These are phyloP conservation scores for Haliaeetus leucogaster DNA, from an alignment of 2,113 vertebrate species.

Conservation along the genomic window DNA sequence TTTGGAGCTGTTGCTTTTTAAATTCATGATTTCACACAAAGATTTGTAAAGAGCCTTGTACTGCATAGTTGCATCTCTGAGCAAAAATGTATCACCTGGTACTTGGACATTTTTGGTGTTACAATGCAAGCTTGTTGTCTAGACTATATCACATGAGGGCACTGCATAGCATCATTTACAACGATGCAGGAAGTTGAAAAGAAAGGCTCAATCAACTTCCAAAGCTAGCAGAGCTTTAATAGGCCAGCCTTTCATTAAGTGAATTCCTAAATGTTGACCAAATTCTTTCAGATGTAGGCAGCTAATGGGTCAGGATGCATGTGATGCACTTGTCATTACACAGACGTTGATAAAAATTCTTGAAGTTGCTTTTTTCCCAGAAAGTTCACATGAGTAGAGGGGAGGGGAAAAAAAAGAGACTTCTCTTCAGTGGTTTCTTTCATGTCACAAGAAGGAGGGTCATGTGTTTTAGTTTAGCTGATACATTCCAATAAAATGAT, in stretches of 20 bases:
- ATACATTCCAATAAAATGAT: conserved; percentile 86
- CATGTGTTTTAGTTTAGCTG: conserved; percentile 80
- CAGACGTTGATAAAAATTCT: conserved; percentile 67
- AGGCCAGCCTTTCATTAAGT: conserved; percentile 76
- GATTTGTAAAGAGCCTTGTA: neutral
- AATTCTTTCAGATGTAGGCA: conserved; percentile 65
- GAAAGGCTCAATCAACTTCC: conserved; percentile 58
- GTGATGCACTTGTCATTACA: conserved; percentile 70
- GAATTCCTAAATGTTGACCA: conserved; percentile 80
- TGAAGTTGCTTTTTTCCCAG: conserved; percentile 58
- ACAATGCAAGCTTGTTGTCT: conserved; percentile 61
- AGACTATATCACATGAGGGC: conserved; percentile 60
- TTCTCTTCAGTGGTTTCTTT: conserved; percentile 74
- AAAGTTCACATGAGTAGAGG: conserved; percentile 56
- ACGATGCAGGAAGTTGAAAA: conserved; percentile 69
- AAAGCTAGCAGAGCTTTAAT: conserved; percentile 69
- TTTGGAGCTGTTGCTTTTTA: neutral
- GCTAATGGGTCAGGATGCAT: conserved; percentile 69
- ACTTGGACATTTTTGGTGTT: neutral
- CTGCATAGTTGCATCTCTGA: neutral
- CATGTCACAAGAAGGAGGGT: conserved; percentile 73
- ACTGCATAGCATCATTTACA: conserved; percentile 70
- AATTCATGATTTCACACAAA: neutral
- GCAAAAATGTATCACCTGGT: conserved; percentile 37
- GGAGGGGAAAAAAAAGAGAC: neutral